Conservation (phyloP, 2,113 vertebrate genomes). For the Lethenteron camtschaticum region DNA sequence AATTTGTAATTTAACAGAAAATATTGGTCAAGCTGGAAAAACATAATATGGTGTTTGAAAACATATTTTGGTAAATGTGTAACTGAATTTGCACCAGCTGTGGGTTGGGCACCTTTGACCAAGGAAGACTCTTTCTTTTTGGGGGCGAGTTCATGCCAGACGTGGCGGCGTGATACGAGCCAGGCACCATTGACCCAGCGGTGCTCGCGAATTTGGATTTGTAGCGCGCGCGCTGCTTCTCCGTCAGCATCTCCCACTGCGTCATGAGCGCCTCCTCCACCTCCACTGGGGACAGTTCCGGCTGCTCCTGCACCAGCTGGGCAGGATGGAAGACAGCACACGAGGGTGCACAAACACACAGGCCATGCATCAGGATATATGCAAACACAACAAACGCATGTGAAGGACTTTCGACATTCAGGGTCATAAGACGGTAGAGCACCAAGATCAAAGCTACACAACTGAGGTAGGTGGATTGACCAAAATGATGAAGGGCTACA, state of each 20-base stretch:
- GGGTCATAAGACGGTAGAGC: background rate
- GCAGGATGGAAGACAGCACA: conserved; percentile 7
- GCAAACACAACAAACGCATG: background rate
- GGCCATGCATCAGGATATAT: background rate
- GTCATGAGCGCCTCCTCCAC: conserved; percentile 39
- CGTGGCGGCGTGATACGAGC: too few species aligned
- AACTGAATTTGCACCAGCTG: too few species aligned
- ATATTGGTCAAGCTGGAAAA: too few species aligned
- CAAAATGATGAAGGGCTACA: background rate
- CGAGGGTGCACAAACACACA: background rate
- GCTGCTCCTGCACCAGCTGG: conserved; percentile 37
- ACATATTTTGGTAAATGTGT: too few species aligned
- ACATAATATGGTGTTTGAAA: too few species aligned
- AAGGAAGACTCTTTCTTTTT: too few species aligned
- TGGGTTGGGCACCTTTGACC: too few species aligned
- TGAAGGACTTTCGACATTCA: background rate
- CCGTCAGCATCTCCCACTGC: conserved; percentile 38
- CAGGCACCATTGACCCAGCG: too few species aligned
- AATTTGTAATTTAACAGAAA: too few species aligned
- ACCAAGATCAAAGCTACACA: background rate
- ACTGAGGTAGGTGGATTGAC: background rate
- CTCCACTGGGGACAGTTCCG: conserved; percentile 33
- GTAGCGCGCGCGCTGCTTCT: conserved; percentile 41
- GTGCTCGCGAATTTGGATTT: conserved; percentile 36
- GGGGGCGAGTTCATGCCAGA: too few species aligned